Conservation (phyloP, 64 coral and sea anemone species). For the Acropora tenuis region DNA sequence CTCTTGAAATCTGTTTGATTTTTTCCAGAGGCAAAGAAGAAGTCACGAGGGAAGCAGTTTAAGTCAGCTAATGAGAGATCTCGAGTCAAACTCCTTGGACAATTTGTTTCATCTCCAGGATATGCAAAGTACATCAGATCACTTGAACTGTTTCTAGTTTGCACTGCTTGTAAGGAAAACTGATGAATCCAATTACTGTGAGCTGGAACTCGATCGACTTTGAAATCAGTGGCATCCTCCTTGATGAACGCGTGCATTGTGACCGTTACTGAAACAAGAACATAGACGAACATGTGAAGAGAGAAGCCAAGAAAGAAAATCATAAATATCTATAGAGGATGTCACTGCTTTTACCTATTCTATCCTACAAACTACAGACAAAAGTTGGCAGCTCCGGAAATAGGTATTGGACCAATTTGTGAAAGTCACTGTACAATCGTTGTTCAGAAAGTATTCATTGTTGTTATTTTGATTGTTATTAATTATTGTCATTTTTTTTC, state of each 20-base stretch:
- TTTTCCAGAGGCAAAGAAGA: slow-evolving; percentile 46
- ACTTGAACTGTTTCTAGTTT: slow-evolving; percentile 9
- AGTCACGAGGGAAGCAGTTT: slow-evolving; percentile 46
- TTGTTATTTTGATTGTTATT: too few species aligned
- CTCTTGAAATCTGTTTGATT: slow-evolving; percentile 17
- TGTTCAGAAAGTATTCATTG: too few species aligned
- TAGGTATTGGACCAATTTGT: neutral
- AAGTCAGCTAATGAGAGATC: neutral
- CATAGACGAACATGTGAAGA: neutral
- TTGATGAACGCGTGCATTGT: slow-evolving; percentile 35
- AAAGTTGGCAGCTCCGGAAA: too few species aligned
- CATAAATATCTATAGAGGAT: neutral
- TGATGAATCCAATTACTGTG: slow-evolving; percentile 58
- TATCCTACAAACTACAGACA: too few species aligned
- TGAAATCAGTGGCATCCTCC: slow-evolving; percentile 21
- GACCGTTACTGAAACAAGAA: neutral
- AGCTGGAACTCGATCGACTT: slow-evolving; percentile 51
- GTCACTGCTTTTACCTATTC: neutral
- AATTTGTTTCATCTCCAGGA: slow-evolving; percentile 3
- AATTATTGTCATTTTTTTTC: too few species aligned
- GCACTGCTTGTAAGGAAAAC: slow-evolving; percentile 41
- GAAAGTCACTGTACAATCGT: neutral
- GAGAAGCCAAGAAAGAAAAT: neutral
- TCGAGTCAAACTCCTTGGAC: slow-evolving; percentile 15
- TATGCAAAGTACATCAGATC: slow-evolving; percentile 63